Evolutionary conservation across 1,140 invertebrate species (phyloP), one percentile per base, ranked within the genome.

Genomic region (Dinoponera quadriceps): DNA sequence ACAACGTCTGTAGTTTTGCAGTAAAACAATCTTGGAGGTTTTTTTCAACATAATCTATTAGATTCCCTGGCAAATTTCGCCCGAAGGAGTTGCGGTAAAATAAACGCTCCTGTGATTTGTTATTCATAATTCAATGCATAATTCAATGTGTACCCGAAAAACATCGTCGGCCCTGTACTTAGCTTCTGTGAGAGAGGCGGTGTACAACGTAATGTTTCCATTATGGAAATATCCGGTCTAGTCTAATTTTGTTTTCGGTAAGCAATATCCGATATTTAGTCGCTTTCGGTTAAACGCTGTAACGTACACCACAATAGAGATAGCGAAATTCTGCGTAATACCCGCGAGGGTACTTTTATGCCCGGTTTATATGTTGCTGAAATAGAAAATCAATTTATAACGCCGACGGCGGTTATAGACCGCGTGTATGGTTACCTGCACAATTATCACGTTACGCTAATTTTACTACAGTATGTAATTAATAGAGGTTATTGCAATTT

Each of bases 401-500:
- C 55, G 14, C 48, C 48, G 54, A 60, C 48, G 25, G 54, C 55
- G 82, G 51, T 73, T 69, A 57, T 22, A 57, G 44, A 66, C n/a
- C 57, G 38, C 33, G 66, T 54, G 44, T 74, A 59, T 44, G 44
- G 60, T 81, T 75, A 65, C 74, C 33, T 80, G 54, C 44, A 27
- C 38, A 65, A 84, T 81, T 71, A 88, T 75, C 68, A 72, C 55
- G 69, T 66, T 57, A 60, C 68, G 22, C 49, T 68, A 68, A 80
- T 87, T 86, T 55, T 54, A 63, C 72, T 65, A 72, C 13, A 60
- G 18, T n/a, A 13, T 38, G n/a, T 83, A 73, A 73, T 80, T 83
- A 78, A 87, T 81, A 75, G n/a, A n/a, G 66, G 22, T 18, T 68
- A 87, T 81, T 63, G 75, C 68, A 87, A 87, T 88, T 84, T 74